phyloP scores from a whole-genome alignment of 2,113 vertebrate genomes.

The Phyllopteryx taeniolatus region DNA sequence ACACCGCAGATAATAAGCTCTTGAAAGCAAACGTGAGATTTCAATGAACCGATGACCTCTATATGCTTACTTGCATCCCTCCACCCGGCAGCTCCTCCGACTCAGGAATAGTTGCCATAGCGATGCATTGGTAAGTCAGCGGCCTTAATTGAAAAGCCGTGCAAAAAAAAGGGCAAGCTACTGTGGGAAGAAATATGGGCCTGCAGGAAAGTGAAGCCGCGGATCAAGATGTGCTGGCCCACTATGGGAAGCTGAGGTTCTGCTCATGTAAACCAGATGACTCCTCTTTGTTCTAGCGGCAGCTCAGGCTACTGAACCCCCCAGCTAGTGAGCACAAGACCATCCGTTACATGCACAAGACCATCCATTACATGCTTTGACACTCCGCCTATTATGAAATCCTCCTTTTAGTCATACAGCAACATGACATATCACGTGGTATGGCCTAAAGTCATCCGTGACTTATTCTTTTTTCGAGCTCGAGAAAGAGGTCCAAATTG shows the following conservation, averaged over 20 bases:
- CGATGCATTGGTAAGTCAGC: slow-evolving; percentile 24
- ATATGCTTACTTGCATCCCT: slow-evolving; percentile 7
- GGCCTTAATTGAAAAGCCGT: slow-evolving; percentile 31
- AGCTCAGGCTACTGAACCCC: slow-evolving; percentile 41
- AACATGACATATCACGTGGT: not conserved
- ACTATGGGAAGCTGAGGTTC: slow-evolving; percentile 62
- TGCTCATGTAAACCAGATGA: slow-evolving; percentile 77
- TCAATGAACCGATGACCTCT: not conserved
- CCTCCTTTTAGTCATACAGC: not conserved
- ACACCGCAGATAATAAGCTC: slow-evolving; percentile 8
- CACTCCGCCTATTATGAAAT: not conserved
- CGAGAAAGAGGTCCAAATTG: not conserved
- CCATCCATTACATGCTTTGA: slow-evolving; percentile 9
- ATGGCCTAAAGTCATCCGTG: not conserved
- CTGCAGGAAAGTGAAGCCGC: slow-evolving; percentile 59
- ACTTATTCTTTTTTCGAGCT: not conserved
- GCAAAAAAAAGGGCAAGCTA: slow-evolving; percentile 51
- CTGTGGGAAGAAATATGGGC: slow-evolving; percentile 67
- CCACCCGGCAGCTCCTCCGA: slow-evolving; percentile 1
- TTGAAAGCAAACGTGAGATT: slow-evolving; percentile 4
- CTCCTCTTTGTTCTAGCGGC: slow-evolving; percentile 54
- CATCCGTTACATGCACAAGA: slow-evolving; percentile 5
- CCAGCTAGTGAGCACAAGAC: slow-evolving; percentile 29
- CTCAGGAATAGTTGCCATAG: slow-evolving; percentile 25
- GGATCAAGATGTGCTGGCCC: slow-evolving; percentile 69